phyloP scores from a whole-genome alignment of 2,888 invertebrate genomes.

The Acronicta leporina region DNA sequence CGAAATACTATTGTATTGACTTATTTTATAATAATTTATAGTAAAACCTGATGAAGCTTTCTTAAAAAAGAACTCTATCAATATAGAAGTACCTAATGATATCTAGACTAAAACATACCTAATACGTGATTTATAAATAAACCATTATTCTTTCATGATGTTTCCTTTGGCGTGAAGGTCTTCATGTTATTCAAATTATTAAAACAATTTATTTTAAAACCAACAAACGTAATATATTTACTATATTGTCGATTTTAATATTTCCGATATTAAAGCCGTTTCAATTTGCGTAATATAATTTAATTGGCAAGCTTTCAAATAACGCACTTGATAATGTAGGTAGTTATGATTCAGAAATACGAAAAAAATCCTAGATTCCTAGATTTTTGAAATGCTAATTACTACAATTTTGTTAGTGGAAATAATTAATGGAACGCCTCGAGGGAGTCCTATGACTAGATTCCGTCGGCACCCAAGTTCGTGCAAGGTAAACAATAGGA shows the following conservation, averaged over 20 bases:
- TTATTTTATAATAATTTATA: conserved; percentile 1
- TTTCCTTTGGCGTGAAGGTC: conserved; percentile 50
- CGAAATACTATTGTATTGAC: conserved; percentile 9
- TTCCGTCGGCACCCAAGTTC: too few species aligned
- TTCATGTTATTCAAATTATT: conserved; percentile 55
- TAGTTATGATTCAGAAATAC: too few species aligned
- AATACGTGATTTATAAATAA: conserved; percentile 4
- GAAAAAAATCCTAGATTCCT: too few species aligned
- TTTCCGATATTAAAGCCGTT: conserved; percentile 6
- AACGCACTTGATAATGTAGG: too few species aligned
- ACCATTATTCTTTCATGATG: conserved; percentile 29
- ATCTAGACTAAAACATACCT: conserved; percentile 9
- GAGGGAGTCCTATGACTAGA: too few species aligned
- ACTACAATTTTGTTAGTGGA: too few species aligned
- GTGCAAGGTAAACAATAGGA: too few species aligned
- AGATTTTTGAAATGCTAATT: too few species aligned
- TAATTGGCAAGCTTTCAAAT: too few species aligned
- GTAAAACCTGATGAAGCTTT: neutral
- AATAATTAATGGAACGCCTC: too few species aligned
- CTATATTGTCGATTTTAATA: conserved; percentile 5
- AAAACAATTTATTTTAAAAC: too few species aligned
- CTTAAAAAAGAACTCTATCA: conserved; percentile 3
- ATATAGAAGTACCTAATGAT: conserved; percentile 11
- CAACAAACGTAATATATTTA: conserved; percentile 16
- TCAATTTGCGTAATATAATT: too few species aligned